phyloP scores from a whole-genome alignment of 2,113 vertebrate genomes.

The Python bivittatus region DNA sequence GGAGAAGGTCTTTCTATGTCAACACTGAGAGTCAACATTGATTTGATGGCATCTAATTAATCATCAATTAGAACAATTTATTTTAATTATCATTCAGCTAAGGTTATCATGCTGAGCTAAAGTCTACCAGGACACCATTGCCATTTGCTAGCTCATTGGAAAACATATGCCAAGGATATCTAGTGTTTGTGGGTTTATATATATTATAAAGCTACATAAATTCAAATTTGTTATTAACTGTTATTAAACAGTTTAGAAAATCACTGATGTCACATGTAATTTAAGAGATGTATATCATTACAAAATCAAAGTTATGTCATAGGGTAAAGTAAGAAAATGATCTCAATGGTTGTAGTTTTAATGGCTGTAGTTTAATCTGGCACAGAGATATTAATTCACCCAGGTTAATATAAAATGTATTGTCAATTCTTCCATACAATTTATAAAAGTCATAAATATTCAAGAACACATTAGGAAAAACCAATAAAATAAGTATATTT shows the following conservation, averaged over 20 bases:
- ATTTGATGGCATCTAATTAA: too few species aligned
- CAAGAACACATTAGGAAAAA: neutral
- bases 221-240: neutral
- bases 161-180: neutral
- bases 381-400: neutral
- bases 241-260: neutral
- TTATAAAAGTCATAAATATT: neutral
- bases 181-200: neutral
- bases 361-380: too few species aligned
- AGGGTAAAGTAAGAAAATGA: too few species aligned
- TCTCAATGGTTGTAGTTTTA: too few species aligned
- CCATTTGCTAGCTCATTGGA: neutral
- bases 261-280: too few species aligned
- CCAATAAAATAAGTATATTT: neutral
- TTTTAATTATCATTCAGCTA: conserved; percentile 4
- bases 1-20: too few species aligned
- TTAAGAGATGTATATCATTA: neutral
- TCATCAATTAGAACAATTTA: neutral
- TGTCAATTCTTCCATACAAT: neutral
- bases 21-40: too few species aligned
- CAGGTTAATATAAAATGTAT: neutral
- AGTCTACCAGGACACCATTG: neutral
- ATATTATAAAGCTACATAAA: neutral
- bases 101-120: conserved; percentile 7
- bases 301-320: neutral